Percentiles rank a stretch among this genome's conserved stretches.
Evolutionary conservation across 2,113 vertebrate genomes (phyloP).

Genomic region (Osmerus mordax): DNA sequence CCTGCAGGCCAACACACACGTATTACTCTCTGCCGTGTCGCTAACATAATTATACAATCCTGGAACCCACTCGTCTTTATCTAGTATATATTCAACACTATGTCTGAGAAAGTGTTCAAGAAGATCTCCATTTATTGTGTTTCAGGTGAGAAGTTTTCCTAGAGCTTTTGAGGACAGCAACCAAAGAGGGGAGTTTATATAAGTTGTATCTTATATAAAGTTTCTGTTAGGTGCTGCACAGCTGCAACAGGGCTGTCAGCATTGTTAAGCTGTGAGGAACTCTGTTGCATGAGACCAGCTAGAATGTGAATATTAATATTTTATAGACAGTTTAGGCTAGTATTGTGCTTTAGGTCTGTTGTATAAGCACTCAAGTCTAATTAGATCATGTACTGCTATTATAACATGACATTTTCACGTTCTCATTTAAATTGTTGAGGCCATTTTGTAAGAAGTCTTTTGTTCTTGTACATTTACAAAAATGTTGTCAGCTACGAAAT

Average conservation of each 20-base stretch:
- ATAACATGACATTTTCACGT: not conserved
- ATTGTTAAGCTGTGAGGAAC: not conserved
- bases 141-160: not conserved
- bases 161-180: too few species aligned
- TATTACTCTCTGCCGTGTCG: not conserved
- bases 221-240: not conserved
- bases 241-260: not conserved
- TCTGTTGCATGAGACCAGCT: not conserved
- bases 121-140: not conserved
- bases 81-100: too few species aligned
- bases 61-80: too few species aligned
- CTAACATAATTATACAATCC: too few species aligned
- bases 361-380: not conserved
- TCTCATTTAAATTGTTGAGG: too few species aligned
- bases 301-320: not conserved
- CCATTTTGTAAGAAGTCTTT: too few species aligned
- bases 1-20: too few species aligned
- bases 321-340: not conserved
- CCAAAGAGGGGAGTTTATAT: too few species aligned
- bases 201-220: not conserved
- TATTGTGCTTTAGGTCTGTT: constrained; percentile 1
- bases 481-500: too few species aligned
- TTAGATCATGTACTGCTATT: not conserved
- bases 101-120: not conserved
- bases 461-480: too few species aligned